Base-by-base conservation (phyloP, 1,140 invertebrate genomes). In the Temnothorax longispinosus region DNA sequence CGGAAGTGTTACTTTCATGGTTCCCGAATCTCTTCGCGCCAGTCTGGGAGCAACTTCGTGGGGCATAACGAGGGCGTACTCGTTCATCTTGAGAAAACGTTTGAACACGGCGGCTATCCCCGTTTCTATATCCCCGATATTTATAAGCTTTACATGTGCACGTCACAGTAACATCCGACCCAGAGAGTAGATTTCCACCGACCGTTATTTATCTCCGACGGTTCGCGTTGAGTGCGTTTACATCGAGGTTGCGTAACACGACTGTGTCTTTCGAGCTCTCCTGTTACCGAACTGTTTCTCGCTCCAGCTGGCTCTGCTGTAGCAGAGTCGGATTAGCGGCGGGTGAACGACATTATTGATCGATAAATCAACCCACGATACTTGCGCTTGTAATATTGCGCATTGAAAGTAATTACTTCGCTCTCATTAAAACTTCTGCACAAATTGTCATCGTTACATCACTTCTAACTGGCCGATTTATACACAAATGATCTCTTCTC, bases 21-120 rank as follows among this genome's bases (percentile, higher is more conserved):
- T 94, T 10, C 94, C 94, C n/a, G 94, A 94, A 77, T 95, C 93
- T 76, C 94, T 91, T 58, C 94, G 89, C 32, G 94, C 92, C 54
- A 94, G 85, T 80, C 93, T 94, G 50, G 94, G 88, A 6, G 90
- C 91, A 56, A 92, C 76, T 54, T 91, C 93, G 18, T 90, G 87
- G 7, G 94, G 82, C 81, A 94, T 86, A 64, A 94, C 87, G 87
- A 94, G 90, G 8, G 92, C 90, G 88, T 92, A 94, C 52, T 94
- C 94, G 87, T 89, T 91, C 94, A 95, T 94, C 80, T 85, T 87
- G 62, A 85, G 69, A 65, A 65, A 69, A 77, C 41, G 44, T 65
- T 65, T 60, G 35, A 47, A 62, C 21, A 44, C 47, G 1, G 52
- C 52, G 3, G n/a, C 58, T 11, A 13, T 15, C 15, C 18, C 35